Conservation (phyloP, 2,797 vertebrate species). For the Hypotaenidia okinawae region DNA sequence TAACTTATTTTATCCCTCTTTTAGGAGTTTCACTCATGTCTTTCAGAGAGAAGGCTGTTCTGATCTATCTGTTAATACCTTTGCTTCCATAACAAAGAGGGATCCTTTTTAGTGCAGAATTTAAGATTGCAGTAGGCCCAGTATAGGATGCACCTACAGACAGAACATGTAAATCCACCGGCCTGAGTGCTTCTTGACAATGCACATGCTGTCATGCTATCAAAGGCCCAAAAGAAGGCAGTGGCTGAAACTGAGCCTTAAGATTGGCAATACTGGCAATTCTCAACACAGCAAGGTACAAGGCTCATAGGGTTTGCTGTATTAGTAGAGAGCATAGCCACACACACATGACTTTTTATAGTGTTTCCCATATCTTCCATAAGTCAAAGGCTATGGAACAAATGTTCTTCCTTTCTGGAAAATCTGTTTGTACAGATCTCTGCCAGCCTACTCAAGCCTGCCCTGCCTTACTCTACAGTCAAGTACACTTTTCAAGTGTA, state of each 20-base stretch:
- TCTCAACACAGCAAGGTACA: neutral
- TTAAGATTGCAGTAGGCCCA: neutral
- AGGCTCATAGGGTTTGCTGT: neutral
- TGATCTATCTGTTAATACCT: neutral
- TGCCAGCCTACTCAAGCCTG: neutral
- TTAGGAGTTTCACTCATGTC: neutral
- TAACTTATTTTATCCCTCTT: neutral
- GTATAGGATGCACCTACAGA: neutral
- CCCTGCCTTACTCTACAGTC: neutral
- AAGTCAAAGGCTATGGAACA: neutral
- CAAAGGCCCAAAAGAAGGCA: neutral
- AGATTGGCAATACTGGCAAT: neutral
- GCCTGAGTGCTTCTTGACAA: neutral
- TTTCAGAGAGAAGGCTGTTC: neutral
- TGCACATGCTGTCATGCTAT: neutral
- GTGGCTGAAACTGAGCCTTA: neutral
- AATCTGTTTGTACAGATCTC: neutral
- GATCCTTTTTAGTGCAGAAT: neutral
- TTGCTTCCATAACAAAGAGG: neutral
- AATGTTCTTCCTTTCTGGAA: neutral
- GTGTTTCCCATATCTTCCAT: neutral
- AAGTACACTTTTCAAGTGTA: neutral
- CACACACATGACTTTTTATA: neutral
- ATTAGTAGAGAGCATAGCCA: neutral
- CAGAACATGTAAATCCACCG: neutral